These are phyloP conservation scores for Hesperia comma DNA, from an alignment of 2,888 invertebrate species.

Conservation along the genomic window DNA sequence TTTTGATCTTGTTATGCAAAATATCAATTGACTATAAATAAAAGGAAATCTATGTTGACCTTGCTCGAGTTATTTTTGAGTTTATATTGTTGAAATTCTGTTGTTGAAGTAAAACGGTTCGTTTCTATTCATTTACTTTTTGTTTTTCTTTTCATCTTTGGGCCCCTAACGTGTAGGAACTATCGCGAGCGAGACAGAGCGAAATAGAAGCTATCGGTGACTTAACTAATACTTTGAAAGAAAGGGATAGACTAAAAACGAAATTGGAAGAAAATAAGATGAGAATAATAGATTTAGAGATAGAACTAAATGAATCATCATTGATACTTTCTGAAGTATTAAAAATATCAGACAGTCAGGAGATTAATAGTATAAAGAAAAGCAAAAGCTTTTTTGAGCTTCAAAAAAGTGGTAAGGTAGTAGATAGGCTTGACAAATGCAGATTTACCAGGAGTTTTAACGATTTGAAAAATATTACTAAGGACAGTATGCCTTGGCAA, in stretches of 20 bases:
- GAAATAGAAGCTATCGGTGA: conserved; percentile 71
- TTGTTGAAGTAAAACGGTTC: conserved; percentile 68
- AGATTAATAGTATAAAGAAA: conserved; percentile 66
- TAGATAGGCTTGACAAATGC: conserved; percentile 82
- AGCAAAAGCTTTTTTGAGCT: conserved; percentile 77
- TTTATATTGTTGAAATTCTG: conserved; percentile 73
- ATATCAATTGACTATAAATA: conserved; percentile 65
- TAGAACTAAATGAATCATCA: conserved; percentile 81
- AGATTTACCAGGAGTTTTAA: conserved; percentile 76
- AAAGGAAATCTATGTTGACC: conserved; percentile 67
- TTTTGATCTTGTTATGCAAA: conserved; percentile 77
- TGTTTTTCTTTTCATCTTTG: conserved; percentile 68
- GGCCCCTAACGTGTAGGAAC: conserved; percentile 68
- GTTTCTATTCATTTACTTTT: conserved; percentile 56
- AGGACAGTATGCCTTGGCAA: conserved; percentile 51
- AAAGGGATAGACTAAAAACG: conserved; percentile 65
- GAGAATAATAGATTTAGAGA: conserved; percentile 80
- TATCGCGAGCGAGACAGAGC: conserved; percentile 69
- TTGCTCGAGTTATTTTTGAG: conserved; percentile 70
- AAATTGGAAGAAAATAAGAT: conserved; percentile 73
- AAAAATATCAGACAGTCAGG: conserved; percentile 74
- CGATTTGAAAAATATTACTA: conserved; percentile 60
- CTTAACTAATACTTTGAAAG: conserved; percentile 62
- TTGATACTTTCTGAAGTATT: conserved; percentile 77
- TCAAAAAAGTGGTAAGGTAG: conserved; percentile 85